Base-by-base conservation (phyloP, 1,140 invertebrate genomes). In the Drosophila persimilis region DNA sequence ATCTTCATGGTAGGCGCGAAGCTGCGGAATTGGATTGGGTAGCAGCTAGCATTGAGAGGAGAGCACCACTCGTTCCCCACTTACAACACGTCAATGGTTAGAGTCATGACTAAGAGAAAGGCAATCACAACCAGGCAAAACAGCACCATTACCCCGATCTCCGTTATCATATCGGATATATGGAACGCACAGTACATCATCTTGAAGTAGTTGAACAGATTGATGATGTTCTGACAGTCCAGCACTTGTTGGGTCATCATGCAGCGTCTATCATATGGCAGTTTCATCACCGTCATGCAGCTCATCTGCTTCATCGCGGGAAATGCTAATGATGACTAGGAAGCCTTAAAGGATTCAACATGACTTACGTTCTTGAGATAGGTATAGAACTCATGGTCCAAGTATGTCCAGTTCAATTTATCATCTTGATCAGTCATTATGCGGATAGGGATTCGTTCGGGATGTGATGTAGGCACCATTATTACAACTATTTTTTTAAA, bases 1-100 rank as follows among this genome's bases (percentile, higher is more conserved):
- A 81, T 77, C 26, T 70, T 83, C 1, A 81, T 17, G 0, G 59
- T 47, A 1, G 79, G 73, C 0, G 24, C 13, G 51, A 77, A 65
- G 20, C 79, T 81, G 15, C 2, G 7, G 7, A 13, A 39, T 39
- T 3, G 35, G 9, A 39, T 39, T 9, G 35, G 31, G 9, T 11
- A 13, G 35, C 31, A 31, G 8, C 8, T 31, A 35, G 0, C 26
- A 20, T 7, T n/a, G 35, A 29, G 17, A 1, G 22, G 24, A 24
- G 24, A 26, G 24, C 5, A 0, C 24, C 3, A 52, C 15, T 17
- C 9, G 5, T 20, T 46, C 4, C 6, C n/a, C 39, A 39, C 45
- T 47, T 35, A 51, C 43, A 51, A 13, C 8, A 22, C 3, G 5
- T 15, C 11, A 13, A 60, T 26, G 22, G 58, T 56, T 8, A 29